Percentiles rank a stretch among this genome's conserved stretches.
These are phyloP conservation scores for Melieria crassipennis DNA, from an alignment of 2,888 invertebrate species.

Conservation along the genomic window DNA sequence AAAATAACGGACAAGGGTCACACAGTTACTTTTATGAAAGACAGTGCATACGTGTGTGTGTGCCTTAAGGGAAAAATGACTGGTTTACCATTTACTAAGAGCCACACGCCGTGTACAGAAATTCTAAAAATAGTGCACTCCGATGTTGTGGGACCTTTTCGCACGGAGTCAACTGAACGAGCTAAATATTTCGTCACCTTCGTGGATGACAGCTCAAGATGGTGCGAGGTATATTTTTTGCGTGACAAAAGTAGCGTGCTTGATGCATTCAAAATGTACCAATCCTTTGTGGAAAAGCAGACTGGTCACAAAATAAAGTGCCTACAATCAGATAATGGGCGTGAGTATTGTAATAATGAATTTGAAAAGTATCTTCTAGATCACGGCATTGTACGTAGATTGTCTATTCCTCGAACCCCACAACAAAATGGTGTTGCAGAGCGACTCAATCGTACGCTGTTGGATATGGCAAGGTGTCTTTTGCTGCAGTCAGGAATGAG, in stretches of 20 bases:
- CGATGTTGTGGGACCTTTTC: slow-evolving; percentile 36
- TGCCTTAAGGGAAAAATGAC: slow-evolving; percentile 36
- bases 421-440: slow-evolving; percentile 51
- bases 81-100: slow-evolving; percentile 27
- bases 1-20: slow-evolving; percentile 38
- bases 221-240: slow-evolving; percentile 37
- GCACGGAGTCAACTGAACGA: slow-evolving; percentile 23
- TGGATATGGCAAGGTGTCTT: slow-evolving; percentile 50
- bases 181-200: slow-evolving; percentile 38
- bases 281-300: slow-evolving; percentile 41
- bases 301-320: slow-evolving; percentile 44
- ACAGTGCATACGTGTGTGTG: slow-evolving; percentile 14
- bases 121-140: slow-evolving; percentile 34
- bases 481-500: slow-evolving; percentile 40
- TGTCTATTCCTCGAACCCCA: slow-evolving; percentile 45
- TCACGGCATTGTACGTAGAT: slow-evolving; percentile 47
- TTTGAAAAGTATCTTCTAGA: slow-evolving; percentile 44
- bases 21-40: slow-evolving; percentile 32
- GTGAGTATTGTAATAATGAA: slow-evolving; percentile 44
- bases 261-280: slow-evolving; percentile 45
- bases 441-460: slow-evolving; percentile 46
- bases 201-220: slow-evolving; percentile 34
- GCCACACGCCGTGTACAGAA: slow-evolving; percentile 26
- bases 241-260: slow-evolving; percentile 36
- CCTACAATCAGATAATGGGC: slow-evolving; percentile 49